phyloP scores from a whole-genome alignment of 2,888 invertebrate genomes.

The Lithodes maja region DNA sequence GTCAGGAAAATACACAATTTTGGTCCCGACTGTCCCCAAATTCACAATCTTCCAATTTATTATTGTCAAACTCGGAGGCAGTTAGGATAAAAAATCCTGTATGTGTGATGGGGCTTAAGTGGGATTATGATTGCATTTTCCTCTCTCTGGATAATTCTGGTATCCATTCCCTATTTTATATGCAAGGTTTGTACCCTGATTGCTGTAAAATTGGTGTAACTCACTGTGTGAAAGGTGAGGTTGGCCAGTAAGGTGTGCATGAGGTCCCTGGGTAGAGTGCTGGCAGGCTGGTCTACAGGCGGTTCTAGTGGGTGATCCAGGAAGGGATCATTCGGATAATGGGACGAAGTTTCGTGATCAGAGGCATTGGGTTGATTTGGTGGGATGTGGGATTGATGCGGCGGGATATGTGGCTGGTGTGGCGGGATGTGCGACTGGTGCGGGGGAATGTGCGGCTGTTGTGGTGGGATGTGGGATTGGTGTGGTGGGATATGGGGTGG shows the following conservation, averaged over 20 bases:
- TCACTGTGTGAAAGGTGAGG: conserved; percentile 78
- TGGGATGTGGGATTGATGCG: no score
- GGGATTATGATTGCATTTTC: background rate
- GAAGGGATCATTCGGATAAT: background rate
- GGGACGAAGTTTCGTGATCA: background rate
- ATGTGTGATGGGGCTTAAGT: background rate
- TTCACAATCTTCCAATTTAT: no score
- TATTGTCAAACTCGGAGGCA: no score
- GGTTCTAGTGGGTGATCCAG: background rate
- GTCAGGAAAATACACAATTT: no score
- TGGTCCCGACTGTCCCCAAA: no score
- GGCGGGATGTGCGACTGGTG: no score
- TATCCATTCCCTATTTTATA: background rate
- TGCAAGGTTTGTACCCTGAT: background rate
- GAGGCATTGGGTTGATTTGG: background rate
- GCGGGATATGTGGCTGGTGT: no score
- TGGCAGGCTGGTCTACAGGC: conserved; percentile 13
- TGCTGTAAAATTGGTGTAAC: conserved; percentile 66
- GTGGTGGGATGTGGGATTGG: background rate
- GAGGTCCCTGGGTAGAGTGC: conserved; percentile 76
- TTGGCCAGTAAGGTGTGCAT: conserved; percentile 79
- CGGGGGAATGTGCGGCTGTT: background rate
- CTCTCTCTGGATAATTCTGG: background rate
- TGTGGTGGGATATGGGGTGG: background rate
- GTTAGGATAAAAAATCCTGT: no score